Base-by-base conservation (phyloP, 2,888 invertebrate species). In the Ormia ochracea region DNA sequence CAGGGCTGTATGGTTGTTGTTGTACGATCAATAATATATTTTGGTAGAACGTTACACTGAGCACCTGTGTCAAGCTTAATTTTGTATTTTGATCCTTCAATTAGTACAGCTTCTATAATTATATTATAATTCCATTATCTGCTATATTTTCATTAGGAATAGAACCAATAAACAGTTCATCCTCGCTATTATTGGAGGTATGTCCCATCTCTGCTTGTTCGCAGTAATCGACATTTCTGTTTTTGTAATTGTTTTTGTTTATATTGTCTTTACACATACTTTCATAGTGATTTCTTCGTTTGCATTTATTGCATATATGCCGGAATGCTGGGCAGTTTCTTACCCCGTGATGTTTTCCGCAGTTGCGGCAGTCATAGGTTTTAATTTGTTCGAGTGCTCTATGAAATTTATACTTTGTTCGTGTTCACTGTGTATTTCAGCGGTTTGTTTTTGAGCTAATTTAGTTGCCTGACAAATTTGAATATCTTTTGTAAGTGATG, bases 401-500 rank as follows among this genome's bases (percentile, higher is more conserved):
- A n/a, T n/a, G n/a, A n/a, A n/a, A n/a, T n/a, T n/a, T n/a, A n/a
- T n/a, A n/a, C n/a, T n/a, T n/a, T n/a, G n/a, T 17, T 65, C 26
- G 4, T 12, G 10, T 23, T 63, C 23, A 4, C 12, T 31, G 2
- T 61, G 43, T 10, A 61, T 61, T 61, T 61, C 45, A 1, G 61
- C 61, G 1, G 59, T 59, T 59, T 59, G 59, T 7, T 59, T 59
- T 59, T 59, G 43, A 1, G 28, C 59, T 9, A 59, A 6, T 12
- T 59, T 28, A 0, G 59, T 43, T 1, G 59, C 43, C 19, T 59
- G 59, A n/a, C 28, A 26, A 17, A 59, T 59, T 28, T 43, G 4
- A 0, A 43, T 9, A 12, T 41, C 43, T 19, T 28, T 43, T 17
- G 17, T n/a, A 5, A 59, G 12, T 1, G 59, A 43, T 17, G 43